These are phyloP conservation scores for Marmota monax DNA, from an alignment of 2,113 vertebrate species.

Conservation along the genomic window DNA sequence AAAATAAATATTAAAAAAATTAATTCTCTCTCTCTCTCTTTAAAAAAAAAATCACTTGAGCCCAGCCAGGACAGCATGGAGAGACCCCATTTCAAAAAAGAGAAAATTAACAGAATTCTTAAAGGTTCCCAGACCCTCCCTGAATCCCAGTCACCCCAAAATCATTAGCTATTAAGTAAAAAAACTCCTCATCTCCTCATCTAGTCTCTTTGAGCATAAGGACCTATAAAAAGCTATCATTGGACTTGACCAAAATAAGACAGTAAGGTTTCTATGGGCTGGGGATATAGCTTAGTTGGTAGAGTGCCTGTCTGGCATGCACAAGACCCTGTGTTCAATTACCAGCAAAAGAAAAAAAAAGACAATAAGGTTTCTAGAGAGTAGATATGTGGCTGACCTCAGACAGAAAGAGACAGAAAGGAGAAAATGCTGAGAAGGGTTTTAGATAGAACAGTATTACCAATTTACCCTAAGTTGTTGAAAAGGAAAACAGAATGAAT, in stretches of 20 bases:
- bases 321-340: too few relatives aligned
- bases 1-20: too few relatives aligned
- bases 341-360: too few relatives aligned
- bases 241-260: background rate
- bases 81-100: background rate
- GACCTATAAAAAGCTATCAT: background rate
- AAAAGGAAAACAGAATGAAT: background rate
- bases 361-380: background rate
- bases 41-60: background rate
- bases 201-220: background rate
- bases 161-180: background rate
- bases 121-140: background rate
- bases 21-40: too few relatives aligned
- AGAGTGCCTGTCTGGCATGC: too few relatives aligned
- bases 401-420: background rate
- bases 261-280: background rate
- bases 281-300: too few relatives aligned
- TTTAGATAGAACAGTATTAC: background rate
- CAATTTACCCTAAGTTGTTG: background rate
- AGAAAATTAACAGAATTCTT: background rate
- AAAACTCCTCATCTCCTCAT: background rate
- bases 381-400: background rate
- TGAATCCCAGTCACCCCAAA: background rate
- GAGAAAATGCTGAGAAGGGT: background rate
- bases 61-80: background rate